These are phyloP conservation scores for Darevskia mixta DNA, from an alignment of 2,797 vertebrate genomes.

Conservation along the genomic window DNA sequence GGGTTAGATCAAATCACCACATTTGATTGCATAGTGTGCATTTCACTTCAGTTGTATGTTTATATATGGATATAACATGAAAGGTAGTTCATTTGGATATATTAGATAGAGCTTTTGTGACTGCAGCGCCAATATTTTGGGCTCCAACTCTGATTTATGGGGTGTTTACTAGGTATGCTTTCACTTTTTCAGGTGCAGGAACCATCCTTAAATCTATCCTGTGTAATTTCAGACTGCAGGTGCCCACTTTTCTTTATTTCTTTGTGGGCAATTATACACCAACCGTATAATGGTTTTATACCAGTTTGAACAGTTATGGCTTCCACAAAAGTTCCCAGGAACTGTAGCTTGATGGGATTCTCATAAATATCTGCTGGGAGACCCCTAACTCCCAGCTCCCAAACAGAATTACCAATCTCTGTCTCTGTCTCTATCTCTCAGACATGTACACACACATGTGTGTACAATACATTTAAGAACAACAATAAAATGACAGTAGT, in stretches of 20 bases:
- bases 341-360: neutral
- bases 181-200: neutral
- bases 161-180: neutral
- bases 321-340: neutral
- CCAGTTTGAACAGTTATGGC: neutral
- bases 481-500: neutral
- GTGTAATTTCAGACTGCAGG: no score
- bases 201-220: neutral
- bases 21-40: neutral
- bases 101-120: neutral
- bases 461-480: neutral
- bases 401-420: neutral
- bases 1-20: no score
- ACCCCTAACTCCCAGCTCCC: neutral
- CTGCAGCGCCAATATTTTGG: neutral
- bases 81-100: neutral
- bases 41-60: neutral
- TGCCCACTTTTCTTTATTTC: neutral
- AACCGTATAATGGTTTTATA: neutral
- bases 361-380: neutral
- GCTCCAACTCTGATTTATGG: neutral
- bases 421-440: no score
- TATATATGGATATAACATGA: neutral
- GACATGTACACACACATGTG: no score
- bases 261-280: neutral